Percentiles rank a stretch among this genome's conserved stretches.
phyloP scores from a whole-genome alignment of 2,888 invertebrate species.

The Apodemia zela region DNA sequence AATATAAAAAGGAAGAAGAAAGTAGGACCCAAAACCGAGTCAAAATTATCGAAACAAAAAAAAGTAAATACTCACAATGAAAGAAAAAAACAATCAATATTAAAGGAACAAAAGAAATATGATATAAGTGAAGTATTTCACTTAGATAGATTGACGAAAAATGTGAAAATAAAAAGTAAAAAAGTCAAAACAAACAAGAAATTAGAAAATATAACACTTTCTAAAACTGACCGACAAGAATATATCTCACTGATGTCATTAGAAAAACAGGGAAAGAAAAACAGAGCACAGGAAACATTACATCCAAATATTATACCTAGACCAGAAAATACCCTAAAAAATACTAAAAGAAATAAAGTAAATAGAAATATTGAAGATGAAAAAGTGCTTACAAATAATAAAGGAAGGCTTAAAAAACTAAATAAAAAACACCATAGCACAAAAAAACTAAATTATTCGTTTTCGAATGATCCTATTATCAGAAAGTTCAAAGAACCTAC shows the following conservation, averaged over 20 bases:
- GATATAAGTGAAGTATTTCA: neutral
- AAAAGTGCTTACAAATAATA: slow-evolving; percentile 22
- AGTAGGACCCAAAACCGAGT: slow-evolving; percentile 24
- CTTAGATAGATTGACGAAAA: too few relatives aligned
- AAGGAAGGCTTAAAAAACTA: slow-evolving; percentile 1
- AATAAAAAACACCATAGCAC: slow-evolving; percentile 17
- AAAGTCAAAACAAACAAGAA: neutral
- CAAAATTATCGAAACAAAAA: slow-evolving; percentile 13
- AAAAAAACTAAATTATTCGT: slow-evolving; percentile 18
- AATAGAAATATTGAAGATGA: neutral
- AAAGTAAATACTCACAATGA: slow-evolving; percentile 1
- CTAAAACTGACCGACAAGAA: neutral
- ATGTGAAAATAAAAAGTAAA: neutral
- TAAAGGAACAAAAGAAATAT: neutral
- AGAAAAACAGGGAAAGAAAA: too few relatives aligned
- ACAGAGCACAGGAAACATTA: too few relatives aligned
- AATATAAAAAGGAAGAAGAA: slow-evolving; percentile 47
- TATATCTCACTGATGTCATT: neutral
- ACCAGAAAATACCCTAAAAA: too few relatives aligned
- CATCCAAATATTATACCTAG: too few relatives aligned
- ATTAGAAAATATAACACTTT: neutral
- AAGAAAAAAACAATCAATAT: neutral
- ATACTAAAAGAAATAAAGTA: slow-evolving; percentile 3
- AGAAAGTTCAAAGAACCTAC: slow-evolving; percentile 37
- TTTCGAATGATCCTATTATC: slow-evolving; percentile 27